Conservation (phyloP, 1,140 invertebrate genomes). For the Drosophila pectinifera region DNA sequence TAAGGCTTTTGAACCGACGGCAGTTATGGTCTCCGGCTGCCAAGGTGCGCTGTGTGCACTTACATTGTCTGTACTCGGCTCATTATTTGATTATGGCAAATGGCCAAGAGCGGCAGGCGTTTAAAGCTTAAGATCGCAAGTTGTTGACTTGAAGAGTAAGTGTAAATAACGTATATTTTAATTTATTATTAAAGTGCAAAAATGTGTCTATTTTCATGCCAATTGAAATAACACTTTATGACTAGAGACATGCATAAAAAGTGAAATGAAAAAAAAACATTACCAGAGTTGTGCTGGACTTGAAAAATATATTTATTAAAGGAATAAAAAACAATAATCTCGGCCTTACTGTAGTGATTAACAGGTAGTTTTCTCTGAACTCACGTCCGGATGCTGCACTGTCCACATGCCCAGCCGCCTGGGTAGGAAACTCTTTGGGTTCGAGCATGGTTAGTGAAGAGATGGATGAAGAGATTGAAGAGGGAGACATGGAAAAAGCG, state of each 20-base stretch:
- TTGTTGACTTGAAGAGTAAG: neutral
- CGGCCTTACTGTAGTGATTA: constrained; percentile 22
- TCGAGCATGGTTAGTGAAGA: neutral
- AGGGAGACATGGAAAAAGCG: constrained; percentile 13
- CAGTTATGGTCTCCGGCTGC: constrained; percentile 19
- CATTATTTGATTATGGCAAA: constrained; percentile 63
- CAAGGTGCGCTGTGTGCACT: constrained; percentile 14
- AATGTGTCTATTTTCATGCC: constrained; percentile 1
- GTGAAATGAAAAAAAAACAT: constrained; percentile 3
- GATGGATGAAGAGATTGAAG: constrained; percentile 4
- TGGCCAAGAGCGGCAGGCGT: constrained; percentile 3
- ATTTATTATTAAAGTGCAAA: neutral
- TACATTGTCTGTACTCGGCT: constrained; percentile 29
- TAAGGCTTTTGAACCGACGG: constrained; percentile 51
- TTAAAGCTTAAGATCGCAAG: constrained; percentile 6
- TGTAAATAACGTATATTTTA: neutral
- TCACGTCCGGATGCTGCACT: constrained; percentile 32
- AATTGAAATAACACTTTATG: neutral
- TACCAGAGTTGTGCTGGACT: constrained; percentile 10
- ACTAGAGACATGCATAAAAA: constrained; percentile 5
- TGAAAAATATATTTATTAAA: neutral
- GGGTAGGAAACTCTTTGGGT: constrained; percentile 21
- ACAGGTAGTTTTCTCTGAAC: constrained; percentile 42
- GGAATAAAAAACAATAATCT: neutral
- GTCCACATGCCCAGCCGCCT: constrained; percentile 38